phyloP scores from a whole-genome alignment of 1,140 invertebrate genomes.

The Ceratosolen solmsi region DNA sequence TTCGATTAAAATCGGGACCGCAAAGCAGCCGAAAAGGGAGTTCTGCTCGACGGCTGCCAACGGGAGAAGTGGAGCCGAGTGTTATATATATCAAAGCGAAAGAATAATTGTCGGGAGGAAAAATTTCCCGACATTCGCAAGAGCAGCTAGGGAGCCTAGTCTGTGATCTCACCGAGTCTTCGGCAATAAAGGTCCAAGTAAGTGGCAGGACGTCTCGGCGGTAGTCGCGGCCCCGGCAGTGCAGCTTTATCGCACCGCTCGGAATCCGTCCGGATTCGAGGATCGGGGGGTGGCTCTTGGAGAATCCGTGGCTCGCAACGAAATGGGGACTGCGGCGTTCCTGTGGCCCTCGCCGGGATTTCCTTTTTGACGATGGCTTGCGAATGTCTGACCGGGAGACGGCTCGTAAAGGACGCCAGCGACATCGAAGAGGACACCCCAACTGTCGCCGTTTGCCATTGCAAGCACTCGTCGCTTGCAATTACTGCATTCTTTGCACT shows the following conservation, averaged over 20 bases:
- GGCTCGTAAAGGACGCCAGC: too few relatives aligned
- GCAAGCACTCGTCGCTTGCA: constrained; percentile 50
- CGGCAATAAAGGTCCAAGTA: constrained; percentile 60
- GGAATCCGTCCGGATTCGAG: not conserved
- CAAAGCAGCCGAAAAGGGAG: not conserved
- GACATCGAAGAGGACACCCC: too few relatives aligned
- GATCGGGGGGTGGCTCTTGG: not conserved
- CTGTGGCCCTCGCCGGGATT: not conserved
- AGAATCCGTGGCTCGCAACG: constrained; percentile 14
- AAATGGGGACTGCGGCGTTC: not conserved
- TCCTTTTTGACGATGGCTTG: too few relatives aligned
- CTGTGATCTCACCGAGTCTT: constrained; percentile 45
- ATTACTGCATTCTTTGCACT: constrained; percentile 59
- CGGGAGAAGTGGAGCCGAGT: too few relatives aligned
- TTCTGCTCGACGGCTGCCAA: too few relatives aligned
- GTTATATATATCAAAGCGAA: not conserved
- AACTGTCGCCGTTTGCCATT: too few relatives aligned
- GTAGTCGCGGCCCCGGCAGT: not conserved
- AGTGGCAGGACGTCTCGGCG: constrained; percentile 50
- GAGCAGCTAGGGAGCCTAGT: not conserved
- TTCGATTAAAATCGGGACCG: not conserved
- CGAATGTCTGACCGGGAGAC: too few relatives aligned
- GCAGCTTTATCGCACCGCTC: constrained; percentile 48
- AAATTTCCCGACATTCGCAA: not conserved
- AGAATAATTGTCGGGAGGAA: not conserved